Base-by-base conservation (phyloP, 2,888 invertebrate genomes). In the Plebejus anna region DNA sequence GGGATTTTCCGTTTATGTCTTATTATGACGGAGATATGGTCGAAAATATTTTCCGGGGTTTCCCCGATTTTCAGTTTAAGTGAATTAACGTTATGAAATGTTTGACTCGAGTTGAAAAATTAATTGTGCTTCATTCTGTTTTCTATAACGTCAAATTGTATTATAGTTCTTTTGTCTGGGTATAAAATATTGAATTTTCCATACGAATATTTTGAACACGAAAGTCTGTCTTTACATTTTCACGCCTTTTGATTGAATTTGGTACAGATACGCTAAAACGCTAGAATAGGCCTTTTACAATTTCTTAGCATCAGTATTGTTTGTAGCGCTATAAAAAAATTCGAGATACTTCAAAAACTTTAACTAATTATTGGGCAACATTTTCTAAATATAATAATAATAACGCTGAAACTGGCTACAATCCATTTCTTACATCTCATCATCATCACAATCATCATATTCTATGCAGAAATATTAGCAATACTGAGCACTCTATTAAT, bases 41-140 rank as follows among this genome's bases (percentile, higher is more conserved):
- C 47, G 16, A 70, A 42, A 75, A 75, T 70, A 7, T 32, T 9
- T 6, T 75, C 66, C 1, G 38, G 16, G 70, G 70, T 66, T 47
- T 75, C 7, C 75, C 75, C 13, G 66, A 66, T 16, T 66, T 32
- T 66, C 66, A 16, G 66, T 66, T 66, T 4, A 32, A 66, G 36
- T 66, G 66, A 66, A 66, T 36, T 66, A 66, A 66, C 32, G 66
- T 16, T 66, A 66, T 66, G 66, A 66, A 66, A 66, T 32, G 66
- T 32, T 66, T 66, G 32, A 36, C 66, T 66, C 13, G 22, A 66
- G 32, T 66, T 66, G 66, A 66, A 66, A 59, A 59, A 66, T 61
- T 61, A 66, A 66, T 66, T 66, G 66, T 2, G 32, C 28, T 66
- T 66, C 6, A 16, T 66, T 32, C 13, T 66, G 32, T 36, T 66